phyloP scores from a whole-genome alignment of 92 coral and sea anemone genomes.

The Actinostola sp. region DNA sequence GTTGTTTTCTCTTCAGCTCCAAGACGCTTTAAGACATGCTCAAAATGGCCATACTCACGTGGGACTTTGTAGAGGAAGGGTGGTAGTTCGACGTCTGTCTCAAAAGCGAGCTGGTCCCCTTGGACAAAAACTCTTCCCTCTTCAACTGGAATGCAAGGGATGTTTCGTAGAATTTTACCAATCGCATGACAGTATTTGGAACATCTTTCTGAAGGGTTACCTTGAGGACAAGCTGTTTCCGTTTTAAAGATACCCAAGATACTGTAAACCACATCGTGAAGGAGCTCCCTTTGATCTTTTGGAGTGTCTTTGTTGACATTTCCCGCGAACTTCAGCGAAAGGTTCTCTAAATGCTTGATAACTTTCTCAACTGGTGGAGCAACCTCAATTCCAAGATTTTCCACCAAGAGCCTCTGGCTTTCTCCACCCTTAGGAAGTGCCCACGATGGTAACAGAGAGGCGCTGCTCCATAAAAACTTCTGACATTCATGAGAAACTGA shows the following conservation, averaged over 20 bases:
- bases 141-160: constrained; percentile 87
- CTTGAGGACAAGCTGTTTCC: constrained; percentile 66
- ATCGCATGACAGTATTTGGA: constrained; percentile 70
- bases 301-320: constrained; percentile 90
- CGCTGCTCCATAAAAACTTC: constrained; percentile 82
- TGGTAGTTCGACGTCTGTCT: constrained; percentile 69
- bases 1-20: constrained; percentile 93
- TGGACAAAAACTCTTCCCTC: constrained; percentile 85
- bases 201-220: constrained; percentile 70
- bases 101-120: constrained; percentile 85
- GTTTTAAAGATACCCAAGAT: constrained; percentile 77
- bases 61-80: constrained; percentile 96
- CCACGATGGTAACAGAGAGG: constrained; percentile 82
- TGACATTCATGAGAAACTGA: constrained; percentile 81
- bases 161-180: constrained; percentile 69
- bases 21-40: constrained; percentile 86
- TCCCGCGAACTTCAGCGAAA: constrained; percentile 73
- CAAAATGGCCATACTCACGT: constrained; percentile 89
- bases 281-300: constrained; percentile 80
- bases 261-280: constrained; percentile 79
- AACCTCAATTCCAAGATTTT: constrained; percentile 78
- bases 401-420: constrained; percentile 49
- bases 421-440: constrained; percentile 71
- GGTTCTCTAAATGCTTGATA: constrained; percentile 75
- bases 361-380: constrained; percentile 84